phyloP scores from a whole-genome alignment of 2,113 vertebrate species.

The Atlantisia rogersi region DNA sequence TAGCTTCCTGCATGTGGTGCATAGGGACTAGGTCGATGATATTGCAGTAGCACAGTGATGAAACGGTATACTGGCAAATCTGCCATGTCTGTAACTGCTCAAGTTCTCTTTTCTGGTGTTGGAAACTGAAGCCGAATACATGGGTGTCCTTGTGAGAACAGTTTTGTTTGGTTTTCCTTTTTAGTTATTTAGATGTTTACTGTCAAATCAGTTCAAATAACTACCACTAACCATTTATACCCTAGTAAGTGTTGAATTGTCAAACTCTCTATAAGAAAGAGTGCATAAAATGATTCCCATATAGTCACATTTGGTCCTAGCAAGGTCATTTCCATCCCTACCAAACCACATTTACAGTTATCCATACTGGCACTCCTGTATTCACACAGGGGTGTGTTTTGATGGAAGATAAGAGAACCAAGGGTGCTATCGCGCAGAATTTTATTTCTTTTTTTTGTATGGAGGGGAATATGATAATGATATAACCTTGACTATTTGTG shows the following conservation, averaged over 20 bases:
- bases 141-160: not conserved
- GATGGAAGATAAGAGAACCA: not conserved
- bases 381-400: not conserved
- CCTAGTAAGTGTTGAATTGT: not conserved
- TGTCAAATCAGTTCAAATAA: not conserved
- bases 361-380: rapidly evolving
- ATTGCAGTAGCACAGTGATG: not conserved
- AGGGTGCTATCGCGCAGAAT: not conserved
- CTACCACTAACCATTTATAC: not conserved
- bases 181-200: not conserved
- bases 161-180: not conserved
- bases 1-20: not conserved
- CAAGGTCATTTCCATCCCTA: not conserved
- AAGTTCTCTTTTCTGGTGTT: not conserved
- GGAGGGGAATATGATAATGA: not conserved
- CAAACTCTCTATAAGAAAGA: not conserved
- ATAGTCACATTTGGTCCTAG: not conserved
- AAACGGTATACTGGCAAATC: not conserved
- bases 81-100: not conserved
- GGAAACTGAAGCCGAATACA: not conserved
- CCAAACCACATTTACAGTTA: too few relatives aligned
- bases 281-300: not conserved
- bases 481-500: not conserved
- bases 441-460: not conserved
- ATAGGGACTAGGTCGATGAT: not conserved